These are phyloP conservation scores for Coregonus suidteri DNA, from an alignment of 2,797 vertebrate species.

Conservation along the genomic window DNA sequence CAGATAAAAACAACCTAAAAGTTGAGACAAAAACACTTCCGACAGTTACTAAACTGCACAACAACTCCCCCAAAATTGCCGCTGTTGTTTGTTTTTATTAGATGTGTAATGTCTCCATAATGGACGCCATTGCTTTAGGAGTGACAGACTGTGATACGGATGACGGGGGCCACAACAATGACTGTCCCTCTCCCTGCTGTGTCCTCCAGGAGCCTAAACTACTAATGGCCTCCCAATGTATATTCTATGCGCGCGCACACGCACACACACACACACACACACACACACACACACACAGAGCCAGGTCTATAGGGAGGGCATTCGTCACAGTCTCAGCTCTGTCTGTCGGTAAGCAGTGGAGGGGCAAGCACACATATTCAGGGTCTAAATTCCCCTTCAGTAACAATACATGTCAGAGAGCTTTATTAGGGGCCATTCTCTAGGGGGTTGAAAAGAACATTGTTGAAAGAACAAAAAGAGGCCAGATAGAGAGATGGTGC, in stretches of 20 bases:
- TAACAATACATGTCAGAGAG: conserved; percentile 45
- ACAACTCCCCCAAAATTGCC: not conserved
- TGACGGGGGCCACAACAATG: conserved; percentile 67
- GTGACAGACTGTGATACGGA: conserved; percentile 42
- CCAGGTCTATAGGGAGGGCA: not conserved
- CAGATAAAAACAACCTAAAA: not conserved
- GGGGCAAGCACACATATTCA: not conserved
- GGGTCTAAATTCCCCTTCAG: conserved; percentile 33
- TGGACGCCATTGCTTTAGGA: not conserved
- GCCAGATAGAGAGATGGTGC: conserved; percentile 7
- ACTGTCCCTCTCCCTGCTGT: conserved; percentile 65
- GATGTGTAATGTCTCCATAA: too few relatives aligned
- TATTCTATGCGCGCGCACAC: conserved; percentile 77
- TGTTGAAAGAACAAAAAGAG: not conserved
- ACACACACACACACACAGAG: not conserved
- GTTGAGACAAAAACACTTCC: not conserved
- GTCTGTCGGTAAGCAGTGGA: not conserved
- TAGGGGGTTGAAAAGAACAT: conserved; percentile 5
- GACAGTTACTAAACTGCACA: not conserved
- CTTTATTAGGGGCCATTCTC: conserved; percentile 21
- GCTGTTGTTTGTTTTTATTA: too few relatives aligned
- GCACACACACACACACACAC: not conserved
- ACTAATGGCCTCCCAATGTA: conserved; percentile 79
- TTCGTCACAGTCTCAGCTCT: conserved; percentile 2
- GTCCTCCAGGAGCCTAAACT: conserved; percentile 75